Base-by-base conservation (phyloP, 2,113 vertebrate genomes). In the Rhineura floridana region DNA sequence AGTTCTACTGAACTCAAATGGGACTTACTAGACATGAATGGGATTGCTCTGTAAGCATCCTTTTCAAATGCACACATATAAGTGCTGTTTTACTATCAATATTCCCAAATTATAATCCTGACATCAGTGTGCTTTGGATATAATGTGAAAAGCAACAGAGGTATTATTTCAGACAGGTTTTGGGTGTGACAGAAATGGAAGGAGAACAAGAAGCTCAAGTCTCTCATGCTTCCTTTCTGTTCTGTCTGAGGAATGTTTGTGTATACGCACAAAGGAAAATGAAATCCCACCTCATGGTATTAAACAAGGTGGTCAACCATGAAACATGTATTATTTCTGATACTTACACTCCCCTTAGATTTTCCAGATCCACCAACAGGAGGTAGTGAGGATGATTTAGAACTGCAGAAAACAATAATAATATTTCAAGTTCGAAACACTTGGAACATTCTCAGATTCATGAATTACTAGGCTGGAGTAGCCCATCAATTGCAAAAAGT, bases 291-390 rank as follows among this genome's bases (percentile, higher is more conserved):
- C 39, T 17, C 39, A 70, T 0, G 42, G 86, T 88, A 92, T 90
- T 86, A 89, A 95, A 72, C 2, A 19, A 90, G 85, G 87, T 48
- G 80, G 52, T 42, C 84, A 90, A 72, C 82, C 59, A 88, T 30
- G 59, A 84, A 79, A 30, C 63, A 87, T 80, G 86, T 69, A 88
- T 76, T 59, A 82, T 39, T 72, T 90, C 78, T 86, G 52, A 87
- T 95, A 97, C 98, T 99, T 97, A 99, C 99, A 44, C 97, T 98
- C 95, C 97, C 98, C 92, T 98, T 98, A 90, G 97, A 97, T 91
- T 98, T 98, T 83, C 96, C 96, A 91, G 95, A 97, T 97, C 97
- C 97, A 91, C 96, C 97, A 93, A 98, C 96, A 0, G 98, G 98
- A 62, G 99, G 99, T 5, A 98, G 95, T 7, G 96, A 98, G 39